Base-by-base conservation (phyloP, 1,140 invertebrate species). In the Xylocopa sonorina region DNA sequence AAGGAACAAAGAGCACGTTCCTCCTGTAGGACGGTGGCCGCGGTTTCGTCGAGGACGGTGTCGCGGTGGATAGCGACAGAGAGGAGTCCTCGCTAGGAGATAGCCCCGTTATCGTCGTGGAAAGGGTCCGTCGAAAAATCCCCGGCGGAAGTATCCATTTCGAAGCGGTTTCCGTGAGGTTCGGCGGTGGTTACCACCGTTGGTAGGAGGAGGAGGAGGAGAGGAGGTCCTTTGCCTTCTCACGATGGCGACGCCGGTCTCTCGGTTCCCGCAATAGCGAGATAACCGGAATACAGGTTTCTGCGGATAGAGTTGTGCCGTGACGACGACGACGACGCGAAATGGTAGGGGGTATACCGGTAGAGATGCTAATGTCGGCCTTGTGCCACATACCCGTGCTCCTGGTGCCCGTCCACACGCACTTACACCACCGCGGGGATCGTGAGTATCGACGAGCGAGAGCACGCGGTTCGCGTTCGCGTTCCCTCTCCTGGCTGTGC, bases 351-450 rank as follows among this genome's bases (percentile, higher is more conserved):
- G 90, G 84, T 90, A 90, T 92, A 93, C 92, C 92, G 92, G 91
- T 93, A 92, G 91, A 93, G 92, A 93, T 93, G 92, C 91, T 93
- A 93, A 93, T 93, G 87, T 84, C 91, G 92, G 91, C 91, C 91
- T 93, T 93, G 91, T 93, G 91, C 92, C 89, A 93, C 89, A 93
- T 93, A 92, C 86, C 86, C 80, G 83, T 87, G 78, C 87, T 88
- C 88, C 86, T 87, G 86, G 80, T 88, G 88, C 84, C 81, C 83
- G 83, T 78, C 82, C 87, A 79, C 80, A 75, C 82, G 69, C 73
- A 79, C 80, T 51, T 53, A 77, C 81, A 80, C 68, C 34, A 50
- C 32, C 38, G n/a, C 24, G 46, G 55, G 43, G 68, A 63, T 53
- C 57, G 29, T 18, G 58, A 58, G 57, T 69, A 82, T 55, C 60